Base-by-base conservation (phyloP, 2,113 vertebrate species). In the Lasiurus borealis region DNA sequence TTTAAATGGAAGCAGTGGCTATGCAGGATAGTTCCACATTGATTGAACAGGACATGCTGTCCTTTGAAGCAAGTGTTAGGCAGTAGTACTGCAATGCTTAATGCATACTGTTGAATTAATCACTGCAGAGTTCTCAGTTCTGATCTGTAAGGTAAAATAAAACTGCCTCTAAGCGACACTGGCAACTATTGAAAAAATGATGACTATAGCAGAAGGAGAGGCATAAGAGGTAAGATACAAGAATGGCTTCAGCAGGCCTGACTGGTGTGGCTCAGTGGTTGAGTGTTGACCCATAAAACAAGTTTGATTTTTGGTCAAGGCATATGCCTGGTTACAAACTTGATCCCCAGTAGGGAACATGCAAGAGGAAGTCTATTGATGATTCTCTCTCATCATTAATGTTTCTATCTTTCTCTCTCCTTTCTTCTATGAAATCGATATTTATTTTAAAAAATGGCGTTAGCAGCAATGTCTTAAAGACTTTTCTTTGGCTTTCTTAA, bases 41-140 rank as follows among this genome's bases (percentile, higher is more conserved):
- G 96, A 98, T 97, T 98, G 75, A 93, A 71, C 95, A 97, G 97
- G 97, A 97, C 95, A 59, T 14, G 48, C 83, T 98, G 96, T 96
- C 95, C 97, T 98, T 98, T 98, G 97, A 97, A 98, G 97, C 92
- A 97, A 95, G 92, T 92, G 71, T 97, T 97, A 93, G 93, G 94
- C 97, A 72, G 75, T 72, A 92, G 96, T 94, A 92, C 89, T 96
- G 93, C 46, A 15, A 87, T 91, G 72, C 91, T 97, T 64, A 90
- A 90, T 15, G 40, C 88, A 92, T 92, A 69, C 85, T 91, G 87
- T 93, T 90, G 89, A 88, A 73, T 96, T 96, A 93, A 90, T 96
- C 88, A 88, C 59, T 93, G 88, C 72, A 73, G 77, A 82, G 31
- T 69, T 98, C 59, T 95, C 90, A 89, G 85, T 96, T 97, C 80